Base-by-base conservation (phyloP, 2,888 invertebrate genomes). In the Ennomos quercinarius region DNA sequence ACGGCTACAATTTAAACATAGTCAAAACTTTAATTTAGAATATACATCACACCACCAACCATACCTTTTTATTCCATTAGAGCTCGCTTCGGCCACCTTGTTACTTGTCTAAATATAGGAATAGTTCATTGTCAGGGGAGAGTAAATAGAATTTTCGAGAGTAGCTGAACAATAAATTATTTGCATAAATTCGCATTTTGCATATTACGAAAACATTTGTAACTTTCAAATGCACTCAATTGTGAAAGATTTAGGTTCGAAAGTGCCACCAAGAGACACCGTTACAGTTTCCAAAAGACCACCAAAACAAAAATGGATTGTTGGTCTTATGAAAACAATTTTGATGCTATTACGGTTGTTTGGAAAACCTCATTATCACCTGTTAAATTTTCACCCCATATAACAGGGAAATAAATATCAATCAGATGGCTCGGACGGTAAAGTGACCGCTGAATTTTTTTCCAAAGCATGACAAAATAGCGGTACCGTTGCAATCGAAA, bases 11-110 rank as follows among this genome's bases (percentile, higher is more conserved):
- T 80, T 76, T 79, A 69, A 84, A 81, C 81, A 78, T 81, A 84
- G 75, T 76, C 74, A 76, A 83, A 81, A 81, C 80, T 76, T 81
- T 87, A 86, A 84, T 89, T 88, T 89, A 86, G 89, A 89, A 87
- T 85, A 63, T 42, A 56, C 38, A 65, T 51, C 54, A 51, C 46
- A 52, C 43, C 42, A 34, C 10, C 10, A 11, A 40, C 44, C 41
- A 39, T 51, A 51, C 48, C 58, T 58, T 58, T 41, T 39, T 37
- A 54, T 42, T 40, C 13, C 43, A 35, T 46, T 8, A 34, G 13
- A 37, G 9, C 35, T 13, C 34, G 35, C 37, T 54, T 44, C 39
- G 17, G 53, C 17, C 43, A 27, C 27, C 9, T 13, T 39, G 10
- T 36, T 41, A 42, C 10, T 27, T 27, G 35, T 54, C 47, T 17